A percentile compares a stretch with the other conserved stretches of the same genome.
These are phyloP conservation scores for Noctua pronuba DNA, from an alignment of 2,888 invertebrate species.

Conservation along the genomic window DNA sequence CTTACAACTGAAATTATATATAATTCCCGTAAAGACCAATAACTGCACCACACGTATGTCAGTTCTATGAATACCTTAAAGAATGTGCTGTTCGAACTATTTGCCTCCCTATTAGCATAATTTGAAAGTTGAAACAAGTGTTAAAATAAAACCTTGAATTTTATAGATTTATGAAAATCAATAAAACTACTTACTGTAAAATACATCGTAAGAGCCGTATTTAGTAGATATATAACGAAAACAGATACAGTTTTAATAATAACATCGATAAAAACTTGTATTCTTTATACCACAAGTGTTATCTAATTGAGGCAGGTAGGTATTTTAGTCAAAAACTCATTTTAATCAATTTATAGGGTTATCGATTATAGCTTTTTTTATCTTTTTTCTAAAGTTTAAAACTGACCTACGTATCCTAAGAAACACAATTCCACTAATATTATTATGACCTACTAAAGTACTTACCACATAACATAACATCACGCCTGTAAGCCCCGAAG, in stretches of 20 bases:
- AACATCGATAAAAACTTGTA: slow-evolving; percentile 24
- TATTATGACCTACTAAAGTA: neutral
- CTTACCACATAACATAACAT: too few species aligned
- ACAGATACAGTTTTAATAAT: slow-evolving; percentile 23
- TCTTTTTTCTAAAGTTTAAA: neutral
- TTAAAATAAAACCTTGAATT: slow-evolving; percentile 31
- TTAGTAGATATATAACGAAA: neutral
- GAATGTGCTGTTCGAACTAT: neutral
- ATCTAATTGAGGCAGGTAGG: slow-evolving; percentile 27
- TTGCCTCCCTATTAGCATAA: slow-evolving; percentile 1
- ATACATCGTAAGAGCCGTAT: neutral
- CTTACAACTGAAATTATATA: neutral
- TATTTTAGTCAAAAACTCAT: slow-evolving; percentile 1
- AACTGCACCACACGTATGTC: neutral
- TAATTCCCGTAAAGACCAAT: neutral
- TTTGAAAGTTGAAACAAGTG: slow-evolving; percentile 36
- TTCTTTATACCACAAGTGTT: slow-evolving; percentile 15
- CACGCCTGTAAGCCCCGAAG: too few species aligned
- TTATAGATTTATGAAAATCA: slow-evolving; percentile 19
- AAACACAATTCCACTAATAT: neutral
- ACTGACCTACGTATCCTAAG: neutral
- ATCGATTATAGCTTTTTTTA: neutral
- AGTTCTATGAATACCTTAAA: neutral
- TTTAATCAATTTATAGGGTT: neutral
- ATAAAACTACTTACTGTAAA: neutral